phyloP scores from a whole-genome alignment of 2,113 vertebrate species.

The Ctenomys sociabilis region DNA sequence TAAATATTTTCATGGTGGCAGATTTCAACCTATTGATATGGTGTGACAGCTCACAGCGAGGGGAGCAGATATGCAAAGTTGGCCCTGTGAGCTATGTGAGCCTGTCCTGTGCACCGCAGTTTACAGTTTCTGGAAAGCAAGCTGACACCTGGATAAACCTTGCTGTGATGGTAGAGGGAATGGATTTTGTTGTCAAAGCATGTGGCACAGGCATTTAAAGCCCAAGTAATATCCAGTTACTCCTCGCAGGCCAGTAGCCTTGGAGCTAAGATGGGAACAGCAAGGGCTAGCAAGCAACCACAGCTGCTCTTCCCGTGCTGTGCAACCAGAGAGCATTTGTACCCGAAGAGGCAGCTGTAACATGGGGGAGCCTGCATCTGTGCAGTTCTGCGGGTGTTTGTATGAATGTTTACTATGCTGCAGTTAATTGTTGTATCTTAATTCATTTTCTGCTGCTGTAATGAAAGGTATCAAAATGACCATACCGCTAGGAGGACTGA shows the following conservation, averaged over 20 bases:
- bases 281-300: neutral
- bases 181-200: neutral
- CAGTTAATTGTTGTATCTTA: neutral
- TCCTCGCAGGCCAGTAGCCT: neutral
- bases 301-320: neutral
- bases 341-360: neutral
- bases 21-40: neutral
- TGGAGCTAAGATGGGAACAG: neutral
- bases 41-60: neutral
- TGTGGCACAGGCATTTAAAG: neutral
- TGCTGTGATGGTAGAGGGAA: neutral
- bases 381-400: neutral
- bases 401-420: neutral
- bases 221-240: neutral
- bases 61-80: neutral
- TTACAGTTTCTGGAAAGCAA: slow-evolving; percentile 17
- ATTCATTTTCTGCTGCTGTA: neutral
- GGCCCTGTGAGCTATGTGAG: neutral
- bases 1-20: neutral
- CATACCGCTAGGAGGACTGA: slow-evolving; percentile 45
- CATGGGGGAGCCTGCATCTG: neutral
- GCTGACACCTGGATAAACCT: neutral
- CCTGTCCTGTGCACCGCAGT: neutral
- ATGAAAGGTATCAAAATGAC: too few species aligned
- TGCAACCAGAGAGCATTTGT: neutral